Evolutionary conservation across 2,113 vertebrate species (phyloP).

Genomic region (Puffinus mauretanicus): DNA sequence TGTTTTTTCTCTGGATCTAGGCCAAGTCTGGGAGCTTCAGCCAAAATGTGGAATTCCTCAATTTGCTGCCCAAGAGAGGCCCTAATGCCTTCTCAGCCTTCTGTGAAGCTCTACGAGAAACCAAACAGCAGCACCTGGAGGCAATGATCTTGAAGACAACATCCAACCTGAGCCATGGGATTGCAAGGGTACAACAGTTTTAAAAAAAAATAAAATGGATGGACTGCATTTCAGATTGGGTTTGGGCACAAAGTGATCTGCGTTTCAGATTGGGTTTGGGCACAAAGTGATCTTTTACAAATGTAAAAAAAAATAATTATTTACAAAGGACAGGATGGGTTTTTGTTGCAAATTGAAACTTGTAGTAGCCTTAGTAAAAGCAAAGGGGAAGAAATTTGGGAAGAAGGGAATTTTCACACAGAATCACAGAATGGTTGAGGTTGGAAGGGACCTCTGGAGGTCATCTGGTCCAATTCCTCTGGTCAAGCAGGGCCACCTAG

Average conservation of each 20-base stretch:
- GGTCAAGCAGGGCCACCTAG: not conserved
- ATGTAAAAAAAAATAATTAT: not conserved
- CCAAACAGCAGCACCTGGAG: constrained; percentile 88
- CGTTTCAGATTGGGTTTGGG: not conserved
- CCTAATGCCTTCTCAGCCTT: constrained; percentile 88
- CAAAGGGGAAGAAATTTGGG: not conserved
- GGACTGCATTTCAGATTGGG: not conserved
- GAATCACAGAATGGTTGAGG: not conserved
- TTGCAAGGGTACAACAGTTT: constrained; percentile 36
- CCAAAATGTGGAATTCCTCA: constrained; percentile 82
- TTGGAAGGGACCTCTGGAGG: not conserved
- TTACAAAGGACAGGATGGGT: not conserved
- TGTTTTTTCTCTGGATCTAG: constrained; percentile 58
- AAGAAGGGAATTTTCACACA: not conserved
- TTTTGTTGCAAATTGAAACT: not conserved
- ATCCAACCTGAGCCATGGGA: not conserved
- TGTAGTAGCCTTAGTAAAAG: not conserved
- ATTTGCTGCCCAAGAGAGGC: constrained; percentile 89
- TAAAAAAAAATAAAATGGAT: not conserved
- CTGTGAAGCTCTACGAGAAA: constrained; percentile 83
- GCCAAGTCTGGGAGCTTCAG: constrained; percentile 79
- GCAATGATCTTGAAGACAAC: constrained; percentile 58
- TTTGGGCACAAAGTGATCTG: not conserved
- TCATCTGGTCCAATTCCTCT: not conserved
- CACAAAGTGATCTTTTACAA: not conserved